Percentiles rank a stretch among this genome's conserved stretches.
Evolutionary conservation across 2,797 vertebrate species (phyloP).

Genomic region (Simalia tracyae): DNA sequence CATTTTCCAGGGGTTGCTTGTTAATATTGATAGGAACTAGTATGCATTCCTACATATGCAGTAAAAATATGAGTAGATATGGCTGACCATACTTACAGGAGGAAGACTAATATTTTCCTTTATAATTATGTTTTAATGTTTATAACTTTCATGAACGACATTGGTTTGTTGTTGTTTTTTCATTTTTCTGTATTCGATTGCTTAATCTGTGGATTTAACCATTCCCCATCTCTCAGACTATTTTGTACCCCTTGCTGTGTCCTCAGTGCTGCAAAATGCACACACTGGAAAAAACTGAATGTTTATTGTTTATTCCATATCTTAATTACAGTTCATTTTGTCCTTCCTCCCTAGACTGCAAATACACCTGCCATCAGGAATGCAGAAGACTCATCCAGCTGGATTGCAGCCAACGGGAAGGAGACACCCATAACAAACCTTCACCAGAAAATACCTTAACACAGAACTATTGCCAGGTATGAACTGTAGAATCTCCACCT

Average conservation of each 20-base stretch:
- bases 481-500: rapidly evolving
- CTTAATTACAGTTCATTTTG: constrained; percentile 45
- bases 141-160: neutral
- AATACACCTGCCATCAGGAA: constrained; percentile 90
- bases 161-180: neutral
- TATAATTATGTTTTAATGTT: neutral
- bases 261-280: neutral
- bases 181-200: neutral
- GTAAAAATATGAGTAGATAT: neutral
- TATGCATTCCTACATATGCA: neutral
- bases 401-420: constrained; percentile 84
- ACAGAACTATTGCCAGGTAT: constrained; percentile 67
- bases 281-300: neutral
- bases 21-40: neutral
- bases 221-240: neutral
- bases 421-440: constrained; percentile 59
- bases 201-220: neutral
- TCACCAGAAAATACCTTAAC: constrained; percentile 72
- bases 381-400: constrained; percentile 86
- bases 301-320: neutral
- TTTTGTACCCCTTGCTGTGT: neutral
- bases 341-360: constrained; percentile 81
- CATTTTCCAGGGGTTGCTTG: neutral
- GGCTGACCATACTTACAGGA: neutral
- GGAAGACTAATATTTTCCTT: neutral